Base-by-base conservation (phyloP, 2,888 invertebrate species). In the Lingula anatina region DNA sequence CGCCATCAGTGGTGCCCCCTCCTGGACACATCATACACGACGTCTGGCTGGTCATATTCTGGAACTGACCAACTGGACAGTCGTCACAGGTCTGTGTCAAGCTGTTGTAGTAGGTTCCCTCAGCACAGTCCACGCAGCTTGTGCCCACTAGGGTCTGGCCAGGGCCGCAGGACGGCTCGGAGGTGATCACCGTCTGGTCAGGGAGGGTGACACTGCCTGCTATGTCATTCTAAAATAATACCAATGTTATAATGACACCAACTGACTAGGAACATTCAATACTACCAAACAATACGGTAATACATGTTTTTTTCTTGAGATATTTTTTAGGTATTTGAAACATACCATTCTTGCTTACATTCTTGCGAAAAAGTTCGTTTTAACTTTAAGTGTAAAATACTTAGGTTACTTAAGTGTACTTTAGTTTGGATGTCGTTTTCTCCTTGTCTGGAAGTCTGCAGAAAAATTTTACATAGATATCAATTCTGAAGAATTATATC, bases 141-240 rank as follows among this genome's bases (percentile, higher is more conserved):
- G 92, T 90, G 39, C 90, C 88, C 83, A 91, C 88, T 0, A 93
- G 90, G 25, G 96, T 95, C 80, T 94, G 90, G 47, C 95, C 95
- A 61, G 85, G 83, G 0, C 91, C 90, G 70, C 96, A 97, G 46
- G 91, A 89, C 68, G 92, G 94, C 73, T 92, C 91, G 0, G 93
- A 92, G 55, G 87, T 84, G n/a, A 96, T 80, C 24, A 83, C 79
- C 51, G 96, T 80, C 2, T 92, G 90, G 9, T 91, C 89, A 50
- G 94, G 90, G 78, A 95, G 94, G 0, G 94, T 92, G 0, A 91
- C 87, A 0, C 94, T 95, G 70, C 94, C 95, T 18, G 95, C 44
- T 2, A 58, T 47, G 23, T 36, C 28, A 21, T 27, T 27, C 56
- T 54, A 38, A 38, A 28, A 47, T 25, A 18, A 42, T 15, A 36